Evolutionary conservation across 2,888 invertebrate genomes (phyloP).

Genomic region (Lycocerus yunnanus): DNA sequence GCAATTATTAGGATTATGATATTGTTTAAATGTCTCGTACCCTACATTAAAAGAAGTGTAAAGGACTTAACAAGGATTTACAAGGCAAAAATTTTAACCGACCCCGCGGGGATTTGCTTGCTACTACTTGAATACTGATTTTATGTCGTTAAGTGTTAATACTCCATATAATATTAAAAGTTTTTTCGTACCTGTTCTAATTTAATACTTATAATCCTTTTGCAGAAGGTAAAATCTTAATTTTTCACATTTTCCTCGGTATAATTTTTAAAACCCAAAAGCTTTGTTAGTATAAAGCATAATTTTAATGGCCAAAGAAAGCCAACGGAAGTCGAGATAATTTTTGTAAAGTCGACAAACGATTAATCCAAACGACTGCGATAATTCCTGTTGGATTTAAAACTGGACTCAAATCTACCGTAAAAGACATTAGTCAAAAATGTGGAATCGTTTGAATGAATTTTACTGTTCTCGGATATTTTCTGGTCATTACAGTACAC

Average conservation of each 20-base stretch:
- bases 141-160: slow-evolving; percentile 22
- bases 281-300: neutral
- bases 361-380: slow-evolving; percentile 34
- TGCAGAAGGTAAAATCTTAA: neutral
- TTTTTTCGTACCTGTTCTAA: neutral
- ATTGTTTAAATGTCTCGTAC: slow-evolving; percentile 55
- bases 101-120: slow-evolving; percentile 23
- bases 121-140: slow-evolving; percentile 28
- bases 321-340: slow-evolving; percentile 36
- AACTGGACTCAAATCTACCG: slow-evolving; percentile 41
- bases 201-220: neutral
- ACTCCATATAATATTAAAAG: slow-evolving; percentile 14
- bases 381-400: slow-evolving; percentile 34
- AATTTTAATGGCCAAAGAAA: slow-evolving; percentile 25
- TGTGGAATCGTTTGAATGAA: slow-evolving; percentile 39
- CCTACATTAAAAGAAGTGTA: slow-evolving; percentile 49
- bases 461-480: slow-evolving; percentile 33
- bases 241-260: neutral
- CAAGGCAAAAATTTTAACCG: slow-evolving; percentile 29
- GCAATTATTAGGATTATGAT: slow-evolving; percentile 58
- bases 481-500: slow-evolving; percentile 19
- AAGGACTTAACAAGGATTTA: slow-evolving; percentile 30
- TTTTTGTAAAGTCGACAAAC: slow-evolving; percentile 38
- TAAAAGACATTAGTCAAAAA: slow-evolving; percentile 41
- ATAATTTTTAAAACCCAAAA: neutral